Base-by-base conservation (phyloP, 2,797 vertebrate species). In the Merluccius polli region DNA sequence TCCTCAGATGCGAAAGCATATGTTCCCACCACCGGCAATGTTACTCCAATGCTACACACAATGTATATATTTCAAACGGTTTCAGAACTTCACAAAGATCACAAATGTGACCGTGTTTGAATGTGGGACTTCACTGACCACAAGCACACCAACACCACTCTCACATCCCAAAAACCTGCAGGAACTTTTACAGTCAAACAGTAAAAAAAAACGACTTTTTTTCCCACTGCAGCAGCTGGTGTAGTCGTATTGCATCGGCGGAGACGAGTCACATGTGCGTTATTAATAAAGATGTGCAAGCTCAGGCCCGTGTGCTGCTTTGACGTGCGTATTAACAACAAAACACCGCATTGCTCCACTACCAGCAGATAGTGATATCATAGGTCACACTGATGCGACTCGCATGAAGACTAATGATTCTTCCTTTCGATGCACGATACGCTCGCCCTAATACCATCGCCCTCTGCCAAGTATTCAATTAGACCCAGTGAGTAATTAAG, bases 391-490 rank as follows among this genome's bases (percentile, higher is more conserved):
- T 87, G 91, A 90, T 87, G 86, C 84, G 82, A 70, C 82, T 78
- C 78, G 70, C 81, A 83, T 82, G 83, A 83, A 89, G 91, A 91
- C 82, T 78, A 85, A 92, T 90, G 83, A 84, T 74, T 72, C 70
- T 71, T 84, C 13, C 74, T 82, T 76, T 87, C 71, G 73, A 82
- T 75, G 77, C 80, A 86, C 69, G 73, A 83, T 79, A 80, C 15
- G 1, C 73, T 77, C 77, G 81, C 83, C 10, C 68, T 27, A 18
- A 29, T 29, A 36, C 67, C 16, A 32, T 30, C 44, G 6, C 73
- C 79, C 72, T 74, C 86, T 92, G 92, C 92, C 93, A 93, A 91
- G 84, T 90, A 82, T 93, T 92, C 91, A 92, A 90, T 93, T 92
- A 92, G 79, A 83, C 73, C 74, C 72, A 71, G 63, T 93, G 87